phyloP scores from a whole-genome alignment of 2,888 invertebrate species.

The Phengaris alcon region DNA sequence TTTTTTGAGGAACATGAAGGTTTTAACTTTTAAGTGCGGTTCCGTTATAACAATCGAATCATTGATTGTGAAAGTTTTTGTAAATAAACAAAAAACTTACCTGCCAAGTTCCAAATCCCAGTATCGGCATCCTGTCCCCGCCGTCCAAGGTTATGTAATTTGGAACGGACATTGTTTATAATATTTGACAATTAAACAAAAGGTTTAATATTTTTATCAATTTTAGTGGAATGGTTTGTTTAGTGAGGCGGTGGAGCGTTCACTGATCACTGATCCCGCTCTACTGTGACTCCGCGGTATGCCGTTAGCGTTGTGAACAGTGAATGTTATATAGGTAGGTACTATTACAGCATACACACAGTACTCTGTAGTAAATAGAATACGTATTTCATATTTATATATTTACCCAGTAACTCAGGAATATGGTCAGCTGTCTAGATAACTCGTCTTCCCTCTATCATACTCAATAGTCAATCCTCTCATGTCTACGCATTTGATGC shows the following conservation, averaged over 20 bases:
- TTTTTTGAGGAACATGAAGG: too few species aligned
- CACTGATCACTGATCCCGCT: neutral
- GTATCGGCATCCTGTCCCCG: conserved; percentile 83
- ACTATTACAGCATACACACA: too few species aligned
- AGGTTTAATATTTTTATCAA: neutral
- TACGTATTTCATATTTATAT: too few species aligned
- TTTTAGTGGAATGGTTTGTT: neutral
- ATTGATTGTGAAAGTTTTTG: neutral
- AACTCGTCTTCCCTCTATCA: too few species aligned
- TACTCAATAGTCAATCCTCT: too few species aligned
- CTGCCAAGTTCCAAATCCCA: conserved; percentile 91
- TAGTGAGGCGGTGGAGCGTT: neutral
- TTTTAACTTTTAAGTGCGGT: neutral
- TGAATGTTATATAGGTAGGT: too few species aligned
- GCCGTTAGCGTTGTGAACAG: neutral
- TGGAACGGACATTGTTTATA: conserved; percentile 50
- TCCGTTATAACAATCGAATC: neutral
- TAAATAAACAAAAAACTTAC: conserved; percentile 65
- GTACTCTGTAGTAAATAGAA: too few species aligned
- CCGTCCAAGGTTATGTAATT: conserved; percentile 59
- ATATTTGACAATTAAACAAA: neutral
- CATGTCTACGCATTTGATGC: too few species aligned
- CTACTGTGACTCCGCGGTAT: neutral
- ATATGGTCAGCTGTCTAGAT: too few species aligned
- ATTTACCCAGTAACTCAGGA: too few species aligned